Evolutionary conservation across 1,140 invertebrate species (phyloP).

Genomic region (Tetragonula clypearis): DNA sequence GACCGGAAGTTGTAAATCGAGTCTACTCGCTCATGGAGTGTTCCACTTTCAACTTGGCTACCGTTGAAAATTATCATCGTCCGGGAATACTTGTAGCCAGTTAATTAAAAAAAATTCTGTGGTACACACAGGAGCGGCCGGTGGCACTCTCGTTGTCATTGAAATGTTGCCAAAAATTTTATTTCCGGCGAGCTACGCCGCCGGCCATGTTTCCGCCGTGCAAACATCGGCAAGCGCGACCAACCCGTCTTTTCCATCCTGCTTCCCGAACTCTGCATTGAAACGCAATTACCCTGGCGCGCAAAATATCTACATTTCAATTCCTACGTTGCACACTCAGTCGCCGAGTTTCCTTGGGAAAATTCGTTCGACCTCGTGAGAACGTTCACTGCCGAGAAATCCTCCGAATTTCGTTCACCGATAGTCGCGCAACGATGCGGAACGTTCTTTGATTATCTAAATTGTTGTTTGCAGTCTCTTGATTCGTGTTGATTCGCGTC

Average conservation of each 20-base stretch:
- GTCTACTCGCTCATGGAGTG: conserved; percentile 1
- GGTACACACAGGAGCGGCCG: not conserved
- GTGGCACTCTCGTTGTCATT: conserved; percentile 39
- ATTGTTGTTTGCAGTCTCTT: not conserved
- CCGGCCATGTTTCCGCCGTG: conserved; percentile 27
- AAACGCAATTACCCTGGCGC: conserved; percentile 57
- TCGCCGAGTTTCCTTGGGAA: not conserved
- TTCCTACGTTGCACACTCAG: not conserved
- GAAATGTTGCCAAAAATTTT: conserved; percentile 67
- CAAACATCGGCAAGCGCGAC: conserved; percentile 30
- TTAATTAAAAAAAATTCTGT: conserved; percentile 61
- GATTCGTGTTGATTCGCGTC: not conserved
- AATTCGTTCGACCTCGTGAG: not conserved
- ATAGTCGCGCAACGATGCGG: not conserved
- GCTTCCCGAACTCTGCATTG: conserved; percentile 39
- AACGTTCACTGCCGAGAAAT: not conserved
- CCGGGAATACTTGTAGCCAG: conserved; percentile 41
- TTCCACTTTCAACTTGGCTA: conserved; percentile 20
- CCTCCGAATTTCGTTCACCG: not conserved
- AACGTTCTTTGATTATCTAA: conserved; percentile 3
- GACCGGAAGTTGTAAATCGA: conserved; percentile 21
- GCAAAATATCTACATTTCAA: conserved; percentile 22
- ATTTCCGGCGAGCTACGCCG: conserved; percentile 31
- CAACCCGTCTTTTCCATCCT: no score
- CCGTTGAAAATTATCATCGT: conserved; percentile 54